These are phyloP conservation scores for Pelmatolapia mariae DNA, from an alignment of 2,113 vertebrate genomes.

Conservation along the genomic window DNA sequence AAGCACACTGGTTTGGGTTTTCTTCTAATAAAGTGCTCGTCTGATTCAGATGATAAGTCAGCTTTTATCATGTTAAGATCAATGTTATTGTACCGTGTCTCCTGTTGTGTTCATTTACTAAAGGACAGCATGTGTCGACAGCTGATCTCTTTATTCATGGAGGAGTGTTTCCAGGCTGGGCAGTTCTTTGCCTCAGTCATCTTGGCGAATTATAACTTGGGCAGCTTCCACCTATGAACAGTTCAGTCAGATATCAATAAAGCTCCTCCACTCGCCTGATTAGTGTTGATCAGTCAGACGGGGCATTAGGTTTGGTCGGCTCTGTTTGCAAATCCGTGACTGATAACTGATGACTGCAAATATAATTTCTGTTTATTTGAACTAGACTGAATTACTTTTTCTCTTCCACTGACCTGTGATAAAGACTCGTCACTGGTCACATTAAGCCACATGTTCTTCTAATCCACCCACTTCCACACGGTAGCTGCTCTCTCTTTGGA, in stretches of 20 bases:
- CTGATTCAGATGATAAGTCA: background rate
- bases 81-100: background rate
- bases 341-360: background rate
- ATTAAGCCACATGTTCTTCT: background rate
- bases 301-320: rapidly evolving
- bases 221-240: background rate
- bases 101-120: background rate
- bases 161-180: background rate
- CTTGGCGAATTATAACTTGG: background rate
- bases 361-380: background rate
- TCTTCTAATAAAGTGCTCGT: background rate
- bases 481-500: background rate
- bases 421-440: background rate
- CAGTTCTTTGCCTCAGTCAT: background rate
- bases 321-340: background rate
- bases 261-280: background rate
- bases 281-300: background rate
- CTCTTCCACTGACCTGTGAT: background rate
- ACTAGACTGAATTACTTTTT: background rate
- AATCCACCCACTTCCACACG: background rate
- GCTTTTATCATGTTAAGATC: background rate
- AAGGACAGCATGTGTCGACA: background rate
- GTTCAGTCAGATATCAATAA: background rate
- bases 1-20: background rate
- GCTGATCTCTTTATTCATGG: background rate